These are phyloP conservation scores for Sinonovacula constricta DNA, from an alignment of 1,140 invertebrate species.

Conservation along the genomic window DNA sequence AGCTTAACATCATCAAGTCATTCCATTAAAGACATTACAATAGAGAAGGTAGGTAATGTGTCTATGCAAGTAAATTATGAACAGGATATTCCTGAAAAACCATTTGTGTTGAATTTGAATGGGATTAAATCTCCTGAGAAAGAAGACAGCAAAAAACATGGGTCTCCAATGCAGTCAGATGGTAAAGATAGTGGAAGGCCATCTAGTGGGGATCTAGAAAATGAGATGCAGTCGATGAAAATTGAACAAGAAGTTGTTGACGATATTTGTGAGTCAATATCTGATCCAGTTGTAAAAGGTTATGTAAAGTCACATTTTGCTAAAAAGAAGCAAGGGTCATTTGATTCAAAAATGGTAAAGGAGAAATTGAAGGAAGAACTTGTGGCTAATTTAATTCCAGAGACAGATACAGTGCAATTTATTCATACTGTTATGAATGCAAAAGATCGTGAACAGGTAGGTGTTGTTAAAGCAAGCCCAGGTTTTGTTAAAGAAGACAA, in stretches of 20 bases:
- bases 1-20: slow-evolving; percentile 2
- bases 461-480: background rate
- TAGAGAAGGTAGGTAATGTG: background rate
- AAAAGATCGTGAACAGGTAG: background rate
- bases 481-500: background rate
- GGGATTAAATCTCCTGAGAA: slow-evolving; percentile 9
- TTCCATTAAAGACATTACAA: background rate
- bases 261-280: slow-evolving; percentile 52
- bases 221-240: slow-evolving; percentile 28
- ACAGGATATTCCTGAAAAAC: slow-evolving; percentile 20
- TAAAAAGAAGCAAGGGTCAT: background rate
- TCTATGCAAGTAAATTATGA: slow-evolving; percentile 26
- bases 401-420: background rate
- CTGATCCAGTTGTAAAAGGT: slow-evolving; percentile 47
- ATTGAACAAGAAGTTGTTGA: slow-evolving; percentile 51
- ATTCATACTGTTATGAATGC: background rate
- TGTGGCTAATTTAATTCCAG: background rate
- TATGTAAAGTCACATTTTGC: slow-evolving; percentile 52
- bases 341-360: background rate
- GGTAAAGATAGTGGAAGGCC: slow-evolving; percentile 46
- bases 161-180: slow-evolving; percentile 48
- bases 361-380: background rate
- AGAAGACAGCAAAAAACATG: slow-evolving; percentile 31
- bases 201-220: slow-evolving; percentile 40
- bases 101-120: slow-evolving; percentile 33